Evolutionary conservation across 2,113 vertebrate genomes (phyloP).

Genomic region (Mus pahari): DNA sequence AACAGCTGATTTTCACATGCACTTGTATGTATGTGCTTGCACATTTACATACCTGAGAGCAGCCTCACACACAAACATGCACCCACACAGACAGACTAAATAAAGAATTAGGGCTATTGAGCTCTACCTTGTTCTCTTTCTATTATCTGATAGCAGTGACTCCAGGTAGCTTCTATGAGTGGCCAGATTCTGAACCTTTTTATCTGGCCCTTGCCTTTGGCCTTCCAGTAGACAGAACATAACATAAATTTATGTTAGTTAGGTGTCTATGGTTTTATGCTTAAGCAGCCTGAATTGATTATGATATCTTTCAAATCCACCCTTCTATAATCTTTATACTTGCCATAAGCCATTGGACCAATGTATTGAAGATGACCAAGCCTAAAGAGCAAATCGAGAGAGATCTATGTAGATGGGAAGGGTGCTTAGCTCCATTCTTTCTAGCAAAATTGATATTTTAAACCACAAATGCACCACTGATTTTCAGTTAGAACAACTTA

Average conservation of each 20-base stretch:
- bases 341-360: not conserved
- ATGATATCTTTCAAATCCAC: not conserved
- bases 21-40: too few relatives aligned
- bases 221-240: not conserved
- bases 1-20: not conserved
- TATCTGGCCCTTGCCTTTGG: not conserved
- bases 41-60: not conserved
- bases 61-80: not conserved
- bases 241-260: not conserved
- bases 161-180: not conserved
- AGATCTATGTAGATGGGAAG: not conserved
- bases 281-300: not conserved
- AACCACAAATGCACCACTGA: accelerated
- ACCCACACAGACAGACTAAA: not conserved
- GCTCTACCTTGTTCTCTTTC: too few relatives aligned
- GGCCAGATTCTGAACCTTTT: not conserved
- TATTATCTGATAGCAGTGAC: not conserved
- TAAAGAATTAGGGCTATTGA: too few relatives aligned
- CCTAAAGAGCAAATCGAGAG: not conserved
- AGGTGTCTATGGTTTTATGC: not conserved
- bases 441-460: not conserved
- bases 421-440: accelerated
- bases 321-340: not conserved
- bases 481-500: not conserved
- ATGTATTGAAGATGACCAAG: not conserved